Base-by-base conservation (phyloP, 2,888 invertebrate species). In the Stenichneumon culpator region DNA sequence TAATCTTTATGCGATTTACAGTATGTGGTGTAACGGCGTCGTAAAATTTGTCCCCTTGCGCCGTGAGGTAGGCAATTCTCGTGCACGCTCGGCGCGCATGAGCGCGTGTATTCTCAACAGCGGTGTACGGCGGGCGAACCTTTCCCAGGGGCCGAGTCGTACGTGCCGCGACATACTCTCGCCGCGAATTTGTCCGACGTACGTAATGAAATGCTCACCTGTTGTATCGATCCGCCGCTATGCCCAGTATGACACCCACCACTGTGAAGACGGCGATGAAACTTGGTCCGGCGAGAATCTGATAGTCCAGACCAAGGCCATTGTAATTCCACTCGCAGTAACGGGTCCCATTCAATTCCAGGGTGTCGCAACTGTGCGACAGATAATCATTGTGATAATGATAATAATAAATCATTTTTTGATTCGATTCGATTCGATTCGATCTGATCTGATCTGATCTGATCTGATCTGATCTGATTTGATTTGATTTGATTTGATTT, bases 251-350 rank as follows among this genome's bases (percentile, higher is more conserved):
- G 11, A 99, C 97, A 0, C 98, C 98, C 50, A 97, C 97, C 69
- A 99, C 95, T 0, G 98, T 98, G 94, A 97, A 99, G 50, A 98
- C 97, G 1, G 98, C 97, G 93, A 99, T 98, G 94, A 98, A 99
- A 87, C 97, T 97, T 0, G 99, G 98, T 0, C 99, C 99, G 0
- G 98, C 98, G 84, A 99, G 94, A 86, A 98, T 96, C 94, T 99
- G 98, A 94, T 99, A 99, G 92, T 98, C 98, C 84, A 98, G 95
- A 14, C 98, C 99, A 78, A 98, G 95, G 0, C 99, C 99, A 92
- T 98, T 98, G 95, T 98, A 98, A 92, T 97, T 97, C 98, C 98
- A 99, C 92, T 97, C 97, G 94, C 99, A 99, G 93, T 97, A 97
- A 6, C 94, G 92, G 0, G 96, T 96, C 0, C 97, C 97, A 90